phyloP scores from a whole-genome alignment of 2,888 invertebrate species.

The Drosophila demipolita region DNA sequence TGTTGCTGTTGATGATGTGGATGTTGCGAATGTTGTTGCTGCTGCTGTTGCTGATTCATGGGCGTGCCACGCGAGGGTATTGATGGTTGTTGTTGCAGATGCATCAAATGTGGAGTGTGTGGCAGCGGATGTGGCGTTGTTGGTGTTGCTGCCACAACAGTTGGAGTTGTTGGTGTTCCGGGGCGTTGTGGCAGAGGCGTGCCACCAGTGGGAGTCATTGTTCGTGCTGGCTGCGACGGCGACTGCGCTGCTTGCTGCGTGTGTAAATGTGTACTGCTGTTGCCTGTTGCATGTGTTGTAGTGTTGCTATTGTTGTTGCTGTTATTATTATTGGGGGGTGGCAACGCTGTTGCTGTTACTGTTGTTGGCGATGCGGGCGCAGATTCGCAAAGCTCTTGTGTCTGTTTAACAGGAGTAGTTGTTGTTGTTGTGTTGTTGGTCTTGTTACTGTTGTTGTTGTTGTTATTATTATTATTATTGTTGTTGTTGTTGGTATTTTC shows the following conservation, averaged over 20 bases:
- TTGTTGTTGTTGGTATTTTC: slow-evolving; percentile 73
- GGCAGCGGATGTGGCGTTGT: slow-evolving; percentile 49
- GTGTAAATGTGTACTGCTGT: slow-evolving; percentile 50
- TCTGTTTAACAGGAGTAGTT: slow-evolving; percentile 73
- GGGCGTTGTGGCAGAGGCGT: slow-evolving; percentile 46
- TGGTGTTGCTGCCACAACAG: slow-evolving; percentile 30
- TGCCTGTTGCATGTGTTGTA: slow-evolving; percentile 50
- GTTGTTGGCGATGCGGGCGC: slow-evolving; percentile 63
- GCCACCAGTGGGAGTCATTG: slow-evolving; percentile 44
- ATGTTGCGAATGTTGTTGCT: slow-evolving; percentile 45
- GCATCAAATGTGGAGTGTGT: slow-evolving; percentile 47
- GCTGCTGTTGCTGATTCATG: slow-evolving; percentile 46
- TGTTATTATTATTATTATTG: slow-evolving; percentile 22
- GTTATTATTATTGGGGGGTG: slow-evolving; percentile 31
- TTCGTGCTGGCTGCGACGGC: slow-evolving; percentile 45
- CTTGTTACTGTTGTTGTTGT: slow-evolving; percentile 58
- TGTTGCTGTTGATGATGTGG: slow-evolving; percentile 41
- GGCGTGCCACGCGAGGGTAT: not conserved
- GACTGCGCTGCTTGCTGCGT: slow-evolving; percentile 44
- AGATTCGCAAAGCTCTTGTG: slow-evolving; percentile 61
- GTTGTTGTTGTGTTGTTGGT: slow-evolving; percentile 66
- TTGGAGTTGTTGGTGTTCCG: slow-evolving; percentile 63
- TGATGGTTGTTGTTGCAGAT: slow-evolving; percentile 51
- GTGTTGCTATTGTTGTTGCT: slow-evolving; percentile 23
- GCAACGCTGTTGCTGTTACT: slow-evolving; percentile 23